Conservation (phyloP, 2,113 vertebrate species). For the Cavia porcellus region DNA sequence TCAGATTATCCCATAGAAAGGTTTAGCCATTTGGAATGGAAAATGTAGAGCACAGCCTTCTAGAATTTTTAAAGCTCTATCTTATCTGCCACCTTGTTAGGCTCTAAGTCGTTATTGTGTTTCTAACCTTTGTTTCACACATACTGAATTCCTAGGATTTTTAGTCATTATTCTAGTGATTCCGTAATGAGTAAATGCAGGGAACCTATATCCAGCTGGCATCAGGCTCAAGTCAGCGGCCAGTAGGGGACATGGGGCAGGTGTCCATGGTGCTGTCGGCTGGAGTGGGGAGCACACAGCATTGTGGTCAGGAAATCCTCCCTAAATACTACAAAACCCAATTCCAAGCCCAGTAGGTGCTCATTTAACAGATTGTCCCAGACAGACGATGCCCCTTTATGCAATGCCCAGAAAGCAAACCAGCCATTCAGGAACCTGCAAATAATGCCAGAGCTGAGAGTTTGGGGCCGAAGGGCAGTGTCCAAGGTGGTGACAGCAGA, state of each 20-base stretch:
- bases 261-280: accelerated
- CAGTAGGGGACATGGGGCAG: not conserved
- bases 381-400: too few relatives aligned
- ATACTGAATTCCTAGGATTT: not conserved
- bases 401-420: not conserved
- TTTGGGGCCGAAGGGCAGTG: accelerated
- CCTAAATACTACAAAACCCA: not conserved
- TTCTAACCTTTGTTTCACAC: not conserved
- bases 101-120: not conserved
- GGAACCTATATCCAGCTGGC: not conserved
- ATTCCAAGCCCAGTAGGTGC: not conserved
- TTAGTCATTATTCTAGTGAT: not conserved
- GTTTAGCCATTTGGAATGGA: not conserved
- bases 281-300: not conserved
- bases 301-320: not conserved
- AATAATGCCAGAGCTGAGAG: not conserved
- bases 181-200: not conserved
- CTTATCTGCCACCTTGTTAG: not conserved
- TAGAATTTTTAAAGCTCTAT: not conserved
- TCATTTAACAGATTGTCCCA: not conserved
- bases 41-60: not conserved
- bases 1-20: not conserved
- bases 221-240: not conserved
- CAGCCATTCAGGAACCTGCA: not conserved
- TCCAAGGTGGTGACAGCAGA: not conserved